A percentile compares a stretch with the other conserved stretches of the same genome.
Evolutionary conservation across 2,888 invertebrate species (phyloP).

Genomic region (Eupithecia exiguata): DNA sequence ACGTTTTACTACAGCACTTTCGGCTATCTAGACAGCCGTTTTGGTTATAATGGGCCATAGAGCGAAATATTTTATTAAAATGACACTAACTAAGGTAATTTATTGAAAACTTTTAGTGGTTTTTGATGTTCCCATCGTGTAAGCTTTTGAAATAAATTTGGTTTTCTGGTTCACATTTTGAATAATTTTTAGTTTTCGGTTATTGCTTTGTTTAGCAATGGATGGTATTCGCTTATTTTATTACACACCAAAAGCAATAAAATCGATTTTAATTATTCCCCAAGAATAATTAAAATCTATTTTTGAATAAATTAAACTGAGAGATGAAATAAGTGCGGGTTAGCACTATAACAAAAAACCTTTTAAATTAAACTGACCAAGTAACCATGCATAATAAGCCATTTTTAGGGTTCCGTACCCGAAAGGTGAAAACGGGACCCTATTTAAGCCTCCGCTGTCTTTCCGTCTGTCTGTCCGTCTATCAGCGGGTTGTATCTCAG

Average conservation of each 20-base stretch:
- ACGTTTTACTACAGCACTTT: slow-evolving; percentile 24
- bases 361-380: too few species aligned
- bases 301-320: too few species aligned
- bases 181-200: background rate
- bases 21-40: background rate
- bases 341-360: too few species aligned
- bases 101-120: background rate
- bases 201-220: background rate
- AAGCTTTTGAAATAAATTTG: background rate
- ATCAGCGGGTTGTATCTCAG: too few species aligned
- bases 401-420: too few species aligned
- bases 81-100: background rate
- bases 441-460: too few species aligned
- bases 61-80: background rate
- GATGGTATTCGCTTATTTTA: background rate
- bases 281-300: background rate
- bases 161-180: background rate
- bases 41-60: background rate
- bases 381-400: too few species aligned
- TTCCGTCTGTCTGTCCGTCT: too few species aligned
- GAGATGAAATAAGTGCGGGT: too few species aligned
- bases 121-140: background rate
- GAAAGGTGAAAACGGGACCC: too few species aligned
- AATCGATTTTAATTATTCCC: background rate
- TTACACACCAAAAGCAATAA: background rate